Conservation (phyloP, 2,888 invertebrate species). For the Prionchulus punctatus region DNA sequence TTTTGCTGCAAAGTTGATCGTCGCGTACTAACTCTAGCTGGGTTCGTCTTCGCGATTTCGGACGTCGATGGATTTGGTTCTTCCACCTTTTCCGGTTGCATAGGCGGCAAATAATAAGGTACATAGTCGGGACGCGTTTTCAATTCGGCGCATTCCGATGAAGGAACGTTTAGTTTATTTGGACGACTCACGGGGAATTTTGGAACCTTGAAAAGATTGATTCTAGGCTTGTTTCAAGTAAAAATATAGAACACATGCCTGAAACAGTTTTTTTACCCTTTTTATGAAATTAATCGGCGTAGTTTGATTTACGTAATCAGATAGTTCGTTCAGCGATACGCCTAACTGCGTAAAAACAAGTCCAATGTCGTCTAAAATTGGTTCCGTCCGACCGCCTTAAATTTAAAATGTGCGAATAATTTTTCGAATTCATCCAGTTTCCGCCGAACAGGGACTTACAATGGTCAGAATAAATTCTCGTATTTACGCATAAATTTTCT, state of each 20-base stretch:
- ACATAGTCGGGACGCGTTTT: constrained; percentile 7
- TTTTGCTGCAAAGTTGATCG: background rate
- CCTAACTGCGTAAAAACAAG: background rate
- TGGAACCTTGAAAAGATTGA: constrained; percentile 4
- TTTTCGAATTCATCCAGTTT: background rate
- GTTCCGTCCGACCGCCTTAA: constrained; percentile 1
- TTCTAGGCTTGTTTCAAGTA: background rate
- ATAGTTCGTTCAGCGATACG: background rate
- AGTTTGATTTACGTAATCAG: constrained; percentile 6
- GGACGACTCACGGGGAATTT: background rate
- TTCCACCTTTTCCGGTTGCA: background rate
- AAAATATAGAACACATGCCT: background rate
- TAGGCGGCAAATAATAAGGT: constrained; percentile 3
- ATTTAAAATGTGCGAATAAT: background rate
- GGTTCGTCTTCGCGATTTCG: background rate
- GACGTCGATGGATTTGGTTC: no score
- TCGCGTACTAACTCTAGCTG: background rate
- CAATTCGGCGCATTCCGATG: background rate
- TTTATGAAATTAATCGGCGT: constrained; percentile 1
- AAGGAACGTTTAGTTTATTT: background rate
- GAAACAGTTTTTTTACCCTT: background rate
- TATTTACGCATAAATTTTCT: background rate
- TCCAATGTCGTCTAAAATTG: constrained; percentile 10
- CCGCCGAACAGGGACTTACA: background rate
- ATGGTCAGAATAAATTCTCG: constrained; percentile 6